phyloP scores from a whole-genome alignment of 2,888 invertebrate genomes.

The Augochlorella aurata region DNA sequence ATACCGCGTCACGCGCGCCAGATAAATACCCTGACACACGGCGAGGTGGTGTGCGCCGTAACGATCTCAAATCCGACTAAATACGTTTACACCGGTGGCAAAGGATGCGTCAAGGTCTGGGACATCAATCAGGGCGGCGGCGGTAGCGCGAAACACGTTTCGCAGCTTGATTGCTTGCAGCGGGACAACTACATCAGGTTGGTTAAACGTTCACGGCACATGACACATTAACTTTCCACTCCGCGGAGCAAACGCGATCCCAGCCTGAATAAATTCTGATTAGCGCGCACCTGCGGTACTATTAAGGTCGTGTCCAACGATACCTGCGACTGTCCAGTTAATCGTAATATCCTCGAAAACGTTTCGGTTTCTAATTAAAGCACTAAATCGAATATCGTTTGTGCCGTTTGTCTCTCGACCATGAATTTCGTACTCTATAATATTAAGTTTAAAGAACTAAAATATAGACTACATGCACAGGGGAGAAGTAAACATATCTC shows the following conservation, averaged over 20 bases:
- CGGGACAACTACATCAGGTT: constrained; percentile 95
- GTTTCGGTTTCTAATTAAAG: neutral
- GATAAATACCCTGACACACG: constrained; percentile 95
- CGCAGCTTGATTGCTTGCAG: constrained; percentile 96
- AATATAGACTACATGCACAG: neutral
- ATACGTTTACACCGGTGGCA: constrained; percentile 98
- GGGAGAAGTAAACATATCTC: too few relatives aligned
- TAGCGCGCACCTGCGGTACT: constrained; percentile 15
- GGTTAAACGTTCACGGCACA: constrained; percentile 47
- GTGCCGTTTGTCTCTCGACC: neutral
- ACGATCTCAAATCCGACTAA: constrained; percentile 96
- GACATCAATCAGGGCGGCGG: constrained; percentile 94
- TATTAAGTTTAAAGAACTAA: neutral
- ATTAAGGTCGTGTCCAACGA: constrained; percentile 40
- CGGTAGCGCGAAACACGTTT: constrained; percentile 92
- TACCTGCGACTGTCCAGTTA: constrained; percentile 15
- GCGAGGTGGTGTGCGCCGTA: constrained; percentile 98
- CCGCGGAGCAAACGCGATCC: constrained; percentile 48
- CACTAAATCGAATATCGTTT: neutral
- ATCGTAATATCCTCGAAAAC: constrained; percentile 23
- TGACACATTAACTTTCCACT: constrained; percentile 55
- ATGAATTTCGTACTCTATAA: neutral
- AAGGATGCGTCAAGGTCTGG: constrained; percentile 99
- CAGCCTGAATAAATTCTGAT: constrained; percentile 58
- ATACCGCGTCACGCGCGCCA: constrained; percentile 96